These are phyloP conservation scores for human (Homo sapiens) DNA, from an alignment of 2,113 vertebrate genomes.

Conservation along the genomic window GRCh38 chrX:13694001-13694500, in stretches of 20 bases:
- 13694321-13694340: background rate
- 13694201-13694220: background rate
- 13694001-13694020: background rate
- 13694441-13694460: background rate
- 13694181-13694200: background rate
- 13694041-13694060: background rate
- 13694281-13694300: background rate
- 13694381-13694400: background rate
- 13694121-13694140: background rate
- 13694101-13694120: constrained; percentile 14
- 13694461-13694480: background rate
- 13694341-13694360: background rate
- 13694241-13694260: background rate
- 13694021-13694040: background rate
- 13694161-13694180: background rate
- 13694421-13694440: background rate
- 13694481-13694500: background rate
- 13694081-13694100: background rate
- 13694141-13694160: background rate
- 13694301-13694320: background rate
- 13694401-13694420: background rate
- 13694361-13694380: background rate
- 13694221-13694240: background rate
- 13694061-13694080: constrained; percentile 12
- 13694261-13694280: background rate